Conservation (phyloP, 2,888 invertebrate genomes). For the Lasioglossum oenotherae region DNA sequence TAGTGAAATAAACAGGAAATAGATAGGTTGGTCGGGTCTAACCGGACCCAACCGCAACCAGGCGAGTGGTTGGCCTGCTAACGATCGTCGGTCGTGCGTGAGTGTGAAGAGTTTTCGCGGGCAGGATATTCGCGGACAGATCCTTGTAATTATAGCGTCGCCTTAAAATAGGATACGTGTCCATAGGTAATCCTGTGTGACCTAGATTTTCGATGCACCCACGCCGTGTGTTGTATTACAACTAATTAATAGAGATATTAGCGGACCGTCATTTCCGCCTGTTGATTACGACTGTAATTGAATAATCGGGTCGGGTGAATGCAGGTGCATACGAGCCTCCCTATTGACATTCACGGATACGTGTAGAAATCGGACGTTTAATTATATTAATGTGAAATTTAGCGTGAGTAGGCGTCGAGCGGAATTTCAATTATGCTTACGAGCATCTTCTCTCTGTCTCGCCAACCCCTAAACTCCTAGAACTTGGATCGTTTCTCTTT, state of each 20-base stretch:
- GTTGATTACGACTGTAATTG: constrained; percentile 44
- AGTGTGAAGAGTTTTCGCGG: background rate
- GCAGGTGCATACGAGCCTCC: background rate
- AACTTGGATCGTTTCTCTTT: background rate
- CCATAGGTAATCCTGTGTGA: constrained; percentile 33
- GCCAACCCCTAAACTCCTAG: background rate
- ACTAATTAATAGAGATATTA: constrained; percentile 52
- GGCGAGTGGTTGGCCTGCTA: background rate
- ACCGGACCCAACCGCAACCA: background rate
- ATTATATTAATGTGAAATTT: constrained; percentile 32
- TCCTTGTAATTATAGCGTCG: constrained; percentile 42
- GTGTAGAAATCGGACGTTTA: constrained; percentile 26
- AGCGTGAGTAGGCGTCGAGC: constrained; percentile 11
- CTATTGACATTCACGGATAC: background rate
- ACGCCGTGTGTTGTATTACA: constrained; percentile 15
- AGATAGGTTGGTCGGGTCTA: background rate
- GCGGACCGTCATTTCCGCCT: constrained; percentile 43
- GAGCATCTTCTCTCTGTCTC: background rate
- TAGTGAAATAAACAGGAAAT: no score
- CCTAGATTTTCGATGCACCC: constrained; percentile 43
- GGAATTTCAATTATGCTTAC: constrained; percentile 37
- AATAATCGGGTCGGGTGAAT: constrained; percentile 23
- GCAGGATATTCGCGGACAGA: background rate
- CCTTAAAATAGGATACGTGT: constrained; percentile 34
- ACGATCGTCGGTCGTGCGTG: background rate